Percentiles rank a stretch among this genome's conserved stretches.
phyloP scores from a whole-genome alignment of 2,113 vertebrate species.

The Condylura cristata region DNA sequence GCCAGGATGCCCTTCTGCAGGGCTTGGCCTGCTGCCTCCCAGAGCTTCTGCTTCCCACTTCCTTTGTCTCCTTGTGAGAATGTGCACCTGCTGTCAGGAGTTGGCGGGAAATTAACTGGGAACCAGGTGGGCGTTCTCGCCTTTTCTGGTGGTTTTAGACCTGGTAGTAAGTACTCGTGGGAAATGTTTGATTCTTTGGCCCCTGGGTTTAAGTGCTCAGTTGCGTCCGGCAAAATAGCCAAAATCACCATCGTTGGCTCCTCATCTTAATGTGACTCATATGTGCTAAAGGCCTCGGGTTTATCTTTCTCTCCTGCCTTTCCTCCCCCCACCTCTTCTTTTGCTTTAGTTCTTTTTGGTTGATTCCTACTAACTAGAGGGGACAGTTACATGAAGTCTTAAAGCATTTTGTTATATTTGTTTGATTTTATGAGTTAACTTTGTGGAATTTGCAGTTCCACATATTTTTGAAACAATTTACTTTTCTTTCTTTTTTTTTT shows the following conservation, averaged over 20 bases:
- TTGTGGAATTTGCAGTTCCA: conserved; percentile 42
- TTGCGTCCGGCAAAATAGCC: background rate
- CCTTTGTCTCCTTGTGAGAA: background rate
- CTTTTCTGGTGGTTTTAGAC: background rate
- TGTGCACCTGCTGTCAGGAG: background rate
- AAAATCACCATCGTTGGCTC: background rate
- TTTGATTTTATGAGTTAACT: conserved; percentile 12
- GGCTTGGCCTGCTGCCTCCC: fast-evolving
- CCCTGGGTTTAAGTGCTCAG: background rate
- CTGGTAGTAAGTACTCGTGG: background rate
- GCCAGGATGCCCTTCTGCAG: too few species aligned
- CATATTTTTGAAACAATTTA: conserved; percentile 23
- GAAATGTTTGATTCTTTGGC: background rate
- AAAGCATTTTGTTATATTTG: conserved; percentile 3
- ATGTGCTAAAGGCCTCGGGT: background rate
- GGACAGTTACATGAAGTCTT: background rate
- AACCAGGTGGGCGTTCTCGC: background rate
- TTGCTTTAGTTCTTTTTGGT: background rate
- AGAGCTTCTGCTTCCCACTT: background rate
- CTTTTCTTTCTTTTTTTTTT: too few species aligned
- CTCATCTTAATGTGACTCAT: background rate
- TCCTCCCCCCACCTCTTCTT: background rate
- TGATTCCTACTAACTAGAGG: background rate
- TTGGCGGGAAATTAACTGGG: background rate
- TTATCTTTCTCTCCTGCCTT: background rate